Conservation (phyloP, 2,888 invertebrate genomes). For the Drosophila flavopinicola region DNA sequence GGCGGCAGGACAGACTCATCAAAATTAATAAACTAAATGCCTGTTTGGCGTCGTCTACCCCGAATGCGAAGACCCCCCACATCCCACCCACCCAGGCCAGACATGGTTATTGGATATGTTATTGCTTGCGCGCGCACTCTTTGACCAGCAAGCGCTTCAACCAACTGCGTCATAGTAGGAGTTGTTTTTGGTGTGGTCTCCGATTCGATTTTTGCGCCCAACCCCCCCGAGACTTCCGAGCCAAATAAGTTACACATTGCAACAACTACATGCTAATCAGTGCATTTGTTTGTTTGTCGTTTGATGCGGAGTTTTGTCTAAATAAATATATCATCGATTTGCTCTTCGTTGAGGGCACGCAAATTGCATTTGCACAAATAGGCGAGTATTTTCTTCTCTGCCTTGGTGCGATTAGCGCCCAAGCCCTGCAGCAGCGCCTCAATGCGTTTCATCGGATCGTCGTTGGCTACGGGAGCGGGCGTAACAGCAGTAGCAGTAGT, state of each 20-base stretch:
- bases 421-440: constrained; percentile 77
- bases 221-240: neutral
- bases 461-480: constrained; percentile 4
- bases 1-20: constrained; percentile 39
- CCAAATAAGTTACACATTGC: constrained; percentile 1
- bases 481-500: neutral
- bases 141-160: constrained; percentile 59
- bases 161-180: constrained; percentile 70
- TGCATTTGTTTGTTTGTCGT: neutral
- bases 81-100: constrained; percentile 31
- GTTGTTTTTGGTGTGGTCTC: constrained; percentile 44
- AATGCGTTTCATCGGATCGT: constrained; percentile 67
- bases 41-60: constrained; percentile 65
- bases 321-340: constrained; percentile 75
- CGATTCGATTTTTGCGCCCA: constrained; percentile 53
- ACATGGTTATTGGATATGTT: constrained; percentile 72
- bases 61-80: neutral
- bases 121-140: constrained; percentile 76
- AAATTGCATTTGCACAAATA: constrained; percentile 81
- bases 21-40: constrained; percentile 75
- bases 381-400: constrained; percentile 79
- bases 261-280: constrained; percentile 14
- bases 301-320: constrained; percentile 29
- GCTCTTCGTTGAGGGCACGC: constrained; percentile 70
- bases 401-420: constrained; percentile 75